A percentile compares a stretch with the other conserved stretches of the same genome.
phyloP scores from a whole-genome alignment of 2,888 invertebrate species.

The Emmelina monodactyla region DNA sequence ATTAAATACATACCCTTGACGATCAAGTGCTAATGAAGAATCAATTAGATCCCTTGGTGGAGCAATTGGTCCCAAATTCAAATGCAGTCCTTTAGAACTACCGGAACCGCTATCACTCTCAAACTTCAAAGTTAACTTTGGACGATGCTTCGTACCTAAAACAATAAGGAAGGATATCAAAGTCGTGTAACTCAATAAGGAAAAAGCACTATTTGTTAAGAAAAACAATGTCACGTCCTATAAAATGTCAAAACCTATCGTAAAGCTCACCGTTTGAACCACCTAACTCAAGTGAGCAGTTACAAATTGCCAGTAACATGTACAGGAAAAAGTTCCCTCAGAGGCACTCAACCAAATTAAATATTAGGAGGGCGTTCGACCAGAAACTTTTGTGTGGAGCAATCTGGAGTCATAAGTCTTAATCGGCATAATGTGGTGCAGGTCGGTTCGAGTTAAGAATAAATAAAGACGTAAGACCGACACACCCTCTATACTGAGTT shows the following conservation, averaged over 20 bases:
- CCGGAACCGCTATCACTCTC: slow-evolving; percentile 57
- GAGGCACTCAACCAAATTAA: slow-evolving; percentile 64
- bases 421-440: slow-evolving; percentile 57
- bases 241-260: slow-evolving; percentile 15
- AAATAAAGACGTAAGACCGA: too few relatives aligned
- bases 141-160: slow-evolving; percentile 68
- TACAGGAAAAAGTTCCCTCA: slow-evolving; percentile 50
- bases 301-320: slow-evolving; percentile 55
- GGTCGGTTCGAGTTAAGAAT: slow-evolving; percentile 49
- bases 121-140: slow-evolving; percentile 79
- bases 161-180: slow-evolving; percentile 16
- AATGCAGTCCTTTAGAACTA: slow-evolving; percentile 68
- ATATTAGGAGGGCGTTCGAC: slow-evolving; percentile 49
- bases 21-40: slow-evolving; percentile 80
- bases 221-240: slow-evolving; percentile 18
- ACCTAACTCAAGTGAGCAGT: slow-evolving; percentile 53
- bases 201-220: slow-evolving; percentile 1
- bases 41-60: slow-evolving; percentile 81
- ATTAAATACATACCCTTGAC: slow-evolving; percentile 77
- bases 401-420: slow-evolving; percentile 56
- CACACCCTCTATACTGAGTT: slow-evolving; percentile 46
- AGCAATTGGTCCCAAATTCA: slow-evolving; percentile 73
- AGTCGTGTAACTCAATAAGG: slow-evolving; percentile 1
- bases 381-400: slow-evolving; percentile 37
- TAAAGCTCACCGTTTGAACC: slow-evolving; percentile 22